Conservation (phyloP, 2,888 invertebrate genomes). For the Chrysopilus asiliformis region DNA sequence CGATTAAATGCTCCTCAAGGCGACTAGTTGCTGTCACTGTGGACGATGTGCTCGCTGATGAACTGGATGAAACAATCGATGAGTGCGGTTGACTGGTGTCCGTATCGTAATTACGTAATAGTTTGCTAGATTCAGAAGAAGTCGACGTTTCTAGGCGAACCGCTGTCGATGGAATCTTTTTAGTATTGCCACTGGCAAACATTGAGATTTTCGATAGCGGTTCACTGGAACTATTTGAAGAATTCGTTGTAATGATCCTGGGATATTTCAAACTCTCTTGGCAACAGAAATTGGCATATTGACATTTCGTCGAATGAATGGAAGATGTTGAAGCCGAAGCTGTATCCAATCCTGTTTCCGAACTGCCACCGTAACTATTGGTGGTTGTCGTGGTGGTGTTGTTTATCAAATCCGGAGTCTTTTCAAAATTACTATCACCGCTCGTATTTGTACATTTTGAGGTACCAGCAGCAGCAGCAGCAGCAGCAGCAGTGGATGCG, state of each 20-base stretch:
- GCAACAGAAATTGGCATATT: constrained; percentile 9
- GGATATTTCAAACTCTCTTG: constrained; percentile 5
- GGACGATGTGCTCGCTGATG: no score
- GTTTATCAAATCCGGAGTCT: constrained; percentile 4
- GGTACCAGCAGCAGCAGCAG: no score
- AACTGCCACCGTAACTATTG: neutral
- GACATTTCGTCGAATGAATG: constrained; percentile 7
- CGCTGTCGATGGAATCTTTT: constrained; percentile 6
- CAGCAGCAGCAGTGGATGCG: constrained; percentile 6
- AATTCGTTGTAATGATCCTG: neutral
- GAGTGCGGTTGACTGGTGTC: neutral
- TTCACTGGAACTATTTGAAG: constrained; percentile 4
- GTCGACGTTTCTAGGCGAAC: neutral
- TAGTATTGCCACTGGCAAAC: no score
- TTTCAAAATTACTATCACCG: constrained; percentile 9
- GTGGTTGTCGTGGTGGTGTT: neutral
- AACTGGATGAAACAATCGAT: no score
- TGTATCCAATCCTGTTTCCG: neutral
- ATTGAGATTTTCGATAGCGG: constrained; percentile 2
- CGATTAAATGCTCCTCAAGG: constrained; percentile 1
- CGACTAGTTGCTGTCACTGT: neutral
- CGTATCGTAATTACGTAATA: neutral
- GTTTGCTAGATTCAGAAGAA: neutral
- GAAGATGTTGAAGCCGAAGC: constrained; percentile 11
- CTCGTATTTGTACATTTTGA: constrained; percentile 4